phyloP scores from a whole-genome alignment of 2,797 vertebrate species.

The Xenops minutus region DNA sequence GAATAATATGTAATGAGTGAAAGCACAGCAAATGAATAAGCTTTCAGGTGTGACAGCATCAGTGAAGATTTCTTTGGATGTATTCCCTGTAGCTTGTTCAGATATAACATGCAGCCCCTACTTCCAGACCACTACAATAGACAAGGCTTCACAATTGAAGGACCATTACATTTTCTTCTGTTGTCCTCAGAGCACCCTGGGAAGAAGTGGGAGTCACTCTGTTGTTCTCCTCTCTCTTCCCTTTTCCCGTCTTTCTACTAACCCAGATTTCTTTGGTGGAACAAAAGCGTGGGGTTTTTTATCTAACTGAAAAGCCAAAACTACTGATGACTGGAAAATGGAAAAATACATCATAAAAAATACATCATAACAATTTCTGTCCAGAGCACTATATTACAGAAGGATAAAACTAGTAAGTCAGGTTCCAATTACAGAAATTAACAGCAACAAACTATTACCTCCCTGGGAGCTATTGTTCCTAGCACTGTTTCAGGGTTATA shows the following conservation, averaged over 20 bases:
- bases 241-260: background rate
- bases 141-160: background rate
- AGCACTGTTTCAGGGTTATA: background rate
- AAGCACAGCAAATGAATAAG: background rate
- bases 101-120: background rate
- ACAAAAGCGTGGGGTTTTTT: background rate
- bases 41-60: background rate
- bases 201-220: background rate
- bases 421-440: background rate
- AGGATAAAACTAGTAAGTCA: background rate
- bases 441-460: background rate
- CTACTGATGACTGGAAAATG: background rate
- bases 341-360: background rate
- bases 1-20: background rate
- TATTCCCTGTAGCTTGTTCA: background rate
- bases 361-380: background rate
- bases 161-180: background rate
- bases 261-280: background rate
- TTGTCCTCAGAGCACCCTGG: background rate
- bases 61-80: background rate
- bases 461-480: background rate
- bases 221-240: background rate
- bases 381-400: background rate
- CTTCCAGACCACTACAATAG: background rate
- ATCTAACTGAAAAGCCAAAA: background rate